These are phyloP conservation scores for Papilio demoleus DNA, from an alignment of 2,888 invertebrate species.

Conservation along the genomic window DNA sequence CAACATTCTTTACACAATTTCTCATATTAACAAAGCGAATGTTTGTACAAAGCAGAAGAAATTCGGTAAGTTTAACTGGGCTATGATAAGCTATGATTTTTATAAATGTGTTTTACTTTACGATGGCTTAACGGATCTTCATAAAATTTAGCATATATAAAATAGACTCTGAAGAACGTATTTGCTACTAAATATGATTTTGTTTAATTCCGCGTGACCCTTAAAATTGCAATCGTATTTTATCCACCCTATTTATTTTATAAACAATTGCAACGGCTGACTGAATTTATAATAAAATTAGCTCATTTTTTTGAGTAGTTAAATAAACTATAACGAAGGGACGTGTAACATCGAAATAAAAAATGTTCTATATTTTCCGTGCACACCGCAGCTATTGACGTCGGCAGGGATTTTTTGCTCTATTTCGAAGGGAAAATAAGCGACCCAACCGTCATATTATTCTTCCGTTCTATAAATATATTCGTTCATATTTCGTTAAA, in stretches of 20 bases:
- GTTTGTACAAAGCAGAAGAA: constrained; percentile 81
- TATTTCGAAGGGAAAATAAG: constrained; percentile 24
- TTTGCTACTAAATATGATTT: too few relatives aligned
- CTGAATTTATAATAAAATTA: neutral
- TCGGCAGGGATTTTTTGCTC: constrained; percentile 20
- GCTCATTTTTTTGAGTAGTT: neutral
- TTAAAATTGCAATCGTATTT: too few relatives aligned
- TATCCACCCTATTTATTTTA: neutral
- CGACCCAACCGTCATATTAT: constrained; percentile 22
- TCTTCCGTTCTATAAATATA: constrained; percentile 18
- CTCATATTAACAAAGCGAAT: constrained; percentile 79
- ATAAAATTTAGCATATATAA: too few relatives aligned
- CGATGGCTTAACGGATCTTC: too few relatives aligned
- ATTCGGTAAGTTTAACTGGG: constrained; percentile 67
- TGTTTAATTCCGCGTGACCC: too few relatives aligned
- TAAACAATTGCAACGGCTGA: neutral
- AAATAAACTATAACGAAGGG: constrained; percentile 9
- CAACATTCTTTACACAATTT: constrained; percentile 82
- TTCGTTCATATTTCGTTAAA: constrained; percentile 16
- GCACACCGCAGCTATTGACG: constrained; percentile 20
- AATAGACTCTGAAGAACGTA: too few relatives aligned
- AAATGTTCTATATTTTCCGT: constrained; percentile 11
- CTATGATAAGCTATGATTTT: neutral
- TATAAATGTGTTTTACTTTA: too few relatives aligned
- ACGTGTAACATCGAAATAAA: constrained; percentile 13